Base-by-base conservation (phyloP, 2,888 invertebrate species). In the Yponomeuta malinellus region DNA sequence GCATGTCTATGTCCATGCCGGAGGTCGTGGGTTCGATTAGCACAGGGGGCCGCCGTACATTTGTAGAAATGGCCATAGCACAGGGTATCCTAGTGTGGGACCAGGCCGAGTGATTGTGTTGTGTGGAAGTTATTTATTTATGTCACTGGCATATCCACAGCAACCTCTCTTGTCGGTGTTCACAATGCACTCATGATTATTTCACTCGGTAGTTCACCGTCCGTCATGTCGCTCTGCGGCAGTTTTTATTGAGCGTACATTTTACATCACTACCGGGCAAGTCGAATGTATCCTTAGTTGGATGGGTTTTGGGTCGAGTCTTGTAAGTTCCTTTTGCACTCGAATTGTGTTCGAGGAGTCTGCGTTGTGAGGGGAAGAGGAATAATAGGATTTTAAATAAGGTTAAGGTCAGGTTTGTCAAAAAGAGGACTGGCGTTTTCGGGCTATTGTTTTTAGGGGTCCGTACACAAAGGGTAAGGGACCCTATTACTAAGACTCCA, bases 151-250 rank as follows among this genome's bases (percentile, higher is more conserved):
- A 63, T 78, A 77, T 90, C 90, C 84, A 82, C 68, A 75, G 59
- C 73, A 80, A 74, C 73, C 79, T 80, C 73, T 75, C 83, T 64
- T 37, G 74, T 4, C 74, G 81, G 64, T 15, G 48, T 69, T 68
- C 70, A 91, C 91, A 91, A 91, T 91, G 84, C 88, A 82, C 80
- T 89, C 90, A 90, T 91, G 89, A 90, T 84, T 88, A 90, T 91
- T 90, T 89, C 84, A 89, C 82, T 82, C 81, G 81, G 78, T 59
- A 79, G 81, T 83, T 79, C 81, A 79, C 79, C 83, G 85, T 89
- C 83, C 83, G 89, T 89, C 90, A 89, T 87, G 83, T 80, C 79
- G 79, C 79, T 78, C 79, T 68, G 80, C 81, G 79, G 82, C 81
- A 79, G 82, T 89, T 89, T 86, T 85, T 87, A 83, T 83, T 83